Percentiles rank a stretch among this genome's conserved stretches.
Evolutionary conservation across 2,888 invertebrate genomes (phyloP).

Genomic region (Dinocampus coccinellae): DNA sequence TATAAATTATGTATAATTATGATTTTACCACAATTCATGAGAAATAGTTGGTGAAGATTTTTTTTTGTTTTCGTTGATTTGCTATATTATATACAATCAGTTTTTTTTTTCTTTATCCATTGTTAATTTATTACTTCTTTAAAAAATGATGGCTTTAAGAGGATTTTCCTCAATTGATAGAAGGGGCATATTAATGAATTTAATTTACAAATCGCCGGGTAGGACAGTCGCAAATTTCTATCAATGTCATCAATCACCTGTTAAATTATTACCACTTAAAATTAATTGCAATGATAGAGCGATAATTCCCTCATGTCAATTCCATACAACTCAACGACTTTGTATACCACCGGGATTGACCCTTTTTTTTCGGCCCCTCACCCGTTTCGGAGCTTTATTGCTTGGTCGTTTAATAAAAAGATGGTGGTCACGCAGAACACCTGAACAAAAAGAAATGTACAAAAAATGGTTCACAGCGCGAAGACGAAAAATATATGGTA

Average conservation of each 20-base stretch:
- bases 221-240: not conserved
- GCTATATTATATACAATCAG: not conserved
- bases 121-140: too few relatives aligned
- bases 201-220: not conserved
- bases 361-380: conserved; percentile 55
- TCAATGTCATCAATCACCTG: not conserved
- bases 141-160: not conserved
- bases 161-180: not conserved
- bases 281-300: conserved; percentile 12
- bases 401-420: conserved; percentile 64
- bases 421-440: conserved; percentile 69
- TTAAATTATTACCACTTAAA: not conserved
- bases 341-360: conserved; percentile 57
- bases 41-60: not conserved
- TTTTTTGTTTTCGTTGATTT: not conserved
- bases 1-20: conserved; percentile 49
- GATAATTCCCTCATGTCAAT: conserved; percentile 40
- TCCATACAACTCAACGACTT: conserved; percentile 55
- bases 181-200: not conserved
- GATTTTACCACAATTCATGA: not conserved
- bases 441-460: conserved; percentile 58
- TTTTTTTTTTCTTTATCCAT: not conserved
- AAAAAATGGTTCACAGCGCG: conserved; percentile 47
- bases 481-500: conserved; percentile 37
- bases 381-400: conserved; percentile 62